Evolutionary conservation across 2,888 invertebrate genomes (phyloP).

Genomic region (Sepiola atlantica): DNA sequence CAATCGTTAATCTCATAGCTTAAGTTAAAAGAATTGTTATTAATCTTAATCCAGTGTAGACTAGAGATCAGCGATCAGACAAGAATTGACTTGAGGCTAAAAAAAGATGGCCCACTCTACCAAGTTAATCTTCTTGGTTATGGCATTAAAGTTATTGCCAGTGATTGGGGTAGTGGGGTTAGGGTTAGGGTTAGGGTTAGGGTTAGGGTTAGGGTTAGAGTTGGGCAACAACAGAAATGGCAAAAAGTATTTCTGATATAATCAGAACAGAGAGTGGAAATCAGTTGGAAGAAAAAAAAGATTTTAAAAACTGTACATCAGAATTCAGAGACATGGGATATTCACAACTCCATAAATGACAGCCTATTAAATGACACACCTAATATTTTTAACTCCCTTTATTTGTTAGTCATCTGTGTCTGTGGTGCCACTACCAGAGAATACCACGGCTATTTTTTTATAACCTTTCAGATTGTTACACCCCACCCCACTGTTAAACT

Average conservation of each 20-base stretch:
- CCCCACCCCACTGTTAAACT: too few relatives aligned
- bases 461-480: background rate
- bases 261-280: background rate
- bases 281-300: background rate
- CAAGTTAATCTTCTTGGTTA: background rate
- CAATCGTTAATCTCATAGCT: too few relatives aligned
- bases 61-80: background rate
- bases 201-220: too few relatives aligned
- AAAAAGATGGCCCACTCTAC: background rate
- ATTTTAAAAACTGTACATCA: background rate
- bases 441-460: too few relatives aligned
- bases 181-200: too few relatives aligned
- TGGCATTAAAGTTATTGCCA: background rate
- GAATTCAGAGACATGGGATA: background rate
- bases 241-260: background rate
- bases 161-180: too few relatives aligned
- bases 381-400: too few relatives aligned
- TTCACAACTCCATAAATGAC: background rate
- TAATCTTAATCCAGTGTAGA: background rate
- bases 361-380: too few relatives aligned
- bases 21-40: background rate
- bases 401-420: too few relatives aligned
- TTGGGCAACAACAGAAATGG: background rate
- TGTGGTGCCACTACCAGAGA: too few relatives aligned
- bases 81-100: background rate